Conservation (phyloP, 2,113 vertebrate species). For the Eptatretus burgeri region DNA sequence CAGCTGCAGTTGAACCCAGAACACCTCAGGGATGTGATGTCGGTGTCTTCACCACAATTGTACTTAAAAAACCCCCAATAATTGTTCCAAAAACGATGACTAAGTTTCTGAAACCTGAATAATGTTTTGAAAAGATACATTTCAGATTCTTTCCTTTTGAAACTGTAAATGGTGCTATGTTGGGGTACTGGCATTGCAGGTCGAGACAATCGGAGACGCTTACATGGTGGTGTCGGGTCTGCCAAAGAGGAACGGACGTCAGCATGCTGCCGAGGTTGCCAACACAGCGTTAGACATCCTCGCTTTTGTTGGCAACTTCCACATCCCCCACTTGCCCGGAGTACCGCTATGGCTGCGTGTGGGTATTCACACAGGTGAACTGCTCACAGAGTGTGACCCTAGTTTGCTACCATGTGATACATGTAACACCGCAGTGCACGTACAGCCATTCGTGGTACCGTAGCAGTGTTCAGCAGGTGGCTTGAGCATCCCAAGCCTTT, state of each 20-base stretch:
- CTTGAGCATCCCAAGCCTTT: too few relatives aligned
- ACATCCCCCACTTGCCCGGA: constrained; percentile 56
- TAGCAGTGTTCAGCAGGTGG: too few relatives aligned
- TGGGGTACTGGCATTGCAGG: constrained; percentile 18
- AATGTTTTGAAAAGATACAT: too few relatives aligned
- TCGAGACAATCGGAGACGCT: constrained; percentile 86
- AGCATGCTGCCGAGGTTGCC: constrained; percentile 65
- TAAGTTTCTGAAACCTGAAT: too few relatives aligned
- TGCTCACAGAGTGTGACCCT: background rate
- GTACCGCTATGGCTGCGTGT: constrained; percentile 92
- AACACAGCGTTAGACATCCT: constrained; percentile 87
- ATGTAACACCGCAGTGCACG: too few relatives aligned
- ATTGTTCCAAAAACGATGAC: too few relatives aligned
- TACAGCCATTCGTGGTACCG: background rate
- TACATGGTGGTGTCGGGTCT: constrained; percentile 91
- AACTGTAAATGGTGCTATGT: too few relatives aligned
- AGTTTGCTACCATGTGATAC: background rate
- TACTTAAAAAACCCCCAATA: too few relatives aligned
- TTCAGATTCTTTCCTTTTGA: too few relatives aligned
- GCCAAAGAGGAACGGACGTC: constrained; percentile 57
- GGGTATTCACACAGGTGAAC: constrained; percentile 72
- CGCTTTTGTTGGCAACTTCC: constrained; percentile 63
- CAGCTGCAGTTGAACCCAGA: too few relatives aligned
- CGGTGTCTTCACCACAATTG: too few relatives aligned
- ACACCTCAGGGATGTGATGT: too few relatives aligned